Evolutionary conservation across 1,140 invertebrate genomes (phyloP), one percentile per base, ranked within the genome.

Genomic region (Parasteatoda tepidariorum): DNA sequence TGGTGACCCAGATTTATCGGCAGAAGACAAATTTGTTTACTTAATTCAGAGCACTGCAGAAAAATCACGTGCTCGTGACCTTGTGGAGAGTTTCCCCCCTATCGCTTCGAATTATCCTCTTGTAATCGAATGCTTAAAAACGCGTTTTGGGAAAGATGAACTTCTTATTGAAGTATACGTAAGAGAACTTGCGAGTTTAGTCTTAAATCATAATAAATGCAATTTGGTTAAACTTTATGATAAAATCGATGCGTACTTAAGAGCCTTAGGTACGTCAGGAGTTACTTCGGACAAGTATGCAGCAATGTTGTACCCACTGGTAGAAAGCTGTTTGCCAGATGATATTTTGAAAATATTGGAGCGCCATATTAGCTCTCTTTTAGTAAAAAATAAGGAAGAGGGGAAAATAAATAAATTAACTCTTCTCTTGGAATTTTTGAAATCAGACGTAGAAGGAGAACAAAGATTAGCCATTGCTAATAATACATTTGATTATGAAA

Each of bases 31-130:
- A 61, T 75, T 75, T 31, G 31, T 34, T 33, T 75, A 75, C 34
- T 38, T 61, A 7, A 57, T 64, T 15, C 59, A 78, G 6, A 31
- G 13, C 9, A 61, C 24, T 13, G 24, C 3, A 24, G 28, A 22
- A 7, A 26, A 30, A 22, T 33, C 59, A 7, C 30, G 28, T 31
- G 57, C 31, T 7, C 22, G 75, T 7, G 75, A 66, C 33, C 9
- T 88, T 1, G 81, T 86, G 3, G 85, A 86, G 15, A 85, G 78
- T 64, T 86, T 79, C 41, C 85, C 83, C 13, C 66, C 75, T 5
- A 66, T 64, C 3, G 68, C 54, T 18, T 68, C 18, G 7, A 86
- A 86, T 59, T 86, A 85, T 66, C 5, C 3, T 9, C 86, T 86
- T 61, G 86, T 84, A 7, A 79, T 86, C 13, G 31, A 71, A 11